Evolutionary conservation across 2,888 invertebrate species (phyloP).

Genomic region (Pecten maximus): DNA sequence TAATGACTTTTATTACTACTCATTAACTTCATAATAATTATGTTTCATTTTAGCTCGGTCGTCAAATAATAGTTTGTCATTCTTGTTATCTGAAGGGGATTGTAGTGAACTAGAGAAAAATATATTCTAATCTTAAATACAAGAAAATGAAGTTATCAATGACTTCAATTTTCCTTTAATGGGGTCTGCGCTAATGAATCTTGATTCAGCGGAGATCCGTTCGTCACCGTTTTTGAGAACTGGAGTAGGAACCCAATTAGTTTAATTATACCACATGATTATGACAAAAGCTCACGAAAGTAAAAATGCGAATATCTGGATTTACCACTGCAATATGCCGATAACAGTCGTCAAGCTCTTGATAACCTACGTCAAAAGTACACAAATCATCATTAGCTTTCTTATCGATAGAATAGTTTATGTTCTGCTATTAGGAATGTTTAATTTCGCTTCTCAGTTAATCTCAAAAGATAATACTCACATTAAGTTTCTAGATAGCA

Average conservation of each 20-base stretch:
- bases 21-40: neutral
- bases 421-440: neutral
- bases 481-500: neutral
- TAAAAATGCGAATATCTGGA: neutral
- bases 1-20: neutral
- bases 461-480: neutral
- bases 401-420: constrained; percentile 20
- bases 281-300: neutral
- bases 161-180: neutral
- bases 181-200: neutral
- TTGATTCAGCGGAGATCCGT: neutral
- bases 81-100: neutral
- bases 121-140: neutral
- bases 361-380: neutral
- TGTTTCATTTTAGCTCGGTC: neutral
- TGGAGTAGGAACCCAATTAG: constrained; percentile 16
- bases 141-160: neutral
- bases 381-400: constrained; percentile 4
- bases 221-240: neutral
- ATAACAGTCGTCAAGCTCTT: neutral
- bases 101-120: neutral
- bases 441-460: neutral
- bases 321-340: neutral
- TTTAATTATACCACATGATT: neutral
- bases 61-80: neutral